phyloP scores from a whole-genome alignment of 1,140 invertebrate species.

The Drosophila pectinifera region DNA sequence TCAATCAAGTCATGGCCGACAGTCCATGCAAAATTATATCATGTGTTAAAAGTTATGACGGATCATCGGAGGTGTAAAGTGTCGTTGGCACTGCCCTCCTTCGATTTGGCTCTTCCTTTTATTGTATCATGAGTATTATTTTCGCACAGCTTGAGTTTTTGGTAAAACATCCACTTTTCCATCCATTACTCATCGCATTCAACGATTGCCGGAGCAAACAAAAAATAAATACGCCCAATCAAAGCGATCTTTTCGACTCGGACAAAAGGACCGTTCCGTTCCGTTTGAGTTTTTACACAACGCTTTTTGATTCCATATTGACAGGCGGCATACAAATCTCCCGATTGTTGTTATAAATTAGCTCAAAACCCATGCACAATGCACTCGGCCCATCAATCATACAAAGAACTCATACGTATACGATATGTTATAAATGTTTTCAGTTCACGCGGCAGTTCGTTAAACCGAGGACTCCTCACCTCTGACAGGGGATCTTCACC shows the following conservation, averaged over 20 bases:
- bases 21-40: conserved; percentile 81
- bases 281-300: conserved; percentile 50
- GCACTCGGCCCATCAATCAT: conserved; percentile 75
- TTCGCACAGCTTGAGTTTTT: conserved; percentile 78
- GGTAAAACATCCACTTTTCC: conserved; percentile 60
- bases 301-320: conserved; percentile 74
- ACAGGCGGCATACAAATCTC: conserved; percentile 78
- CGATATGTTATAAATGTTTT: conserved; percentile 49
- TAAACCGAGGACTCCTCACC: conserved; percentile 56
- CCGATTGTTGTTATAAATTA: conserved; percentile 79
- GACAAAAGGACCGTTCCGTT: conserved; percentile 70
- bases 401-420: conserved; percentile 14
- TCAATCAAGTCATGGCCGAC: conserved; percentile 74
- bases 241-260: conserved; percentile 49
- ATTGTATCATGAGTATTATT: conserved; percentile 27
- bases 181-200: conserved; percentile 79
- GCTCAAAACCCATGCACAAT: conserved; percentile 74
- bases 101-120: conserved; percentile 49
- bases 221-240: conserved; percentile 68
- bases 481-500: conserved; percentile 31
- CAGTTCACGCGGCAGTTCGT: conserved; percentile 61
- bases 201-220: conserved; percentile 70
- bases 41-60: conserved; percentile 84
- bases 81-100: conserved; percentile 60
- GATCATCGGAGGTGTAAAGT: conserved; percentile 82